Evolutionary conservation across 2,888 invertebrate species (phyloP), one percentile per base, ranked within the genome.

Genomic region (Chaitophorus viminalis): DNA sequence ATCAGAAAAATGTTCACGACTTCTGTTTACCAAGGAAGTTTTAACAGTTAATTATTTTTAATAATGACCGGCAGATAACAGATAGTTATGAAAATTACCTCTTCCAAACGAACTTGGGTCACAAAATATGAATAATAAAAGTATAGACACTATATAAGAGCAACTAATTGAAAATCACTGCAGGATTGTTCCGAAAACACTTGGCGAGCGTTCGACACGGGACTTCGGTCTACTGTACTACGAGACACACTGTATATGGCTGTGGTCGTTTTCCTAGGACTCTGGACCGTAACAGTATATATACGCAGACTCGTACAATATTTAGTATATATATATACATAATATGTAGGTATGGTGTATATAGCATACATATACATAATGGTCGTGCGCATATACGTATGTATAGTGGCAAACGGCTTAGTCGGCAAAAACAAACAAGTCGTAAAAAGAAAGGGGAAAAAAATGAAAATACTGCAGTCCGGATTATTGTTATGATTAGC

Each of bases 401-500:
- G 36, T 18, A n/a, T 25, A 31, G 54, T 54, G n/a, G 33, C 17
- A 87, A 87, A 79, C 86, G 72, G 86, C 86, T 87, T 79, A 87
- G 79, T 87, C 29, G 54, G 72, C 79, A 39, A 87, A 84, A 74
- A 87, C 86, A 87, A 87, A 87, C 86, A 87, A 79, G 79, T 87
- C 86, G 72, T 87, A 87, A 87, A 86, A 74, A 75, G 25, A 82
- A 74, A 82, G 21, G 46, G 29, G 33, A 70, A 77, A 83, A 65
- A 70, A 82, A 76, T 36, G 33, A 75, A 65, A 54, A 60, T 60
- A 86, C 52, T 46, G 18, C 68, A n/a, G 60, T 54, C n/a, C 39
- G 79, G 79, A 87, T 87, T 87, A 87, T 87, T 87, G 86, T 87
- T 87, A 74, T 87, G 86, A 87, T 87, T 87, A 72, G 72, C 31